Conservation (phyloP, 2,797 vertebrate species). For the Pristis pectinata region DNA sequence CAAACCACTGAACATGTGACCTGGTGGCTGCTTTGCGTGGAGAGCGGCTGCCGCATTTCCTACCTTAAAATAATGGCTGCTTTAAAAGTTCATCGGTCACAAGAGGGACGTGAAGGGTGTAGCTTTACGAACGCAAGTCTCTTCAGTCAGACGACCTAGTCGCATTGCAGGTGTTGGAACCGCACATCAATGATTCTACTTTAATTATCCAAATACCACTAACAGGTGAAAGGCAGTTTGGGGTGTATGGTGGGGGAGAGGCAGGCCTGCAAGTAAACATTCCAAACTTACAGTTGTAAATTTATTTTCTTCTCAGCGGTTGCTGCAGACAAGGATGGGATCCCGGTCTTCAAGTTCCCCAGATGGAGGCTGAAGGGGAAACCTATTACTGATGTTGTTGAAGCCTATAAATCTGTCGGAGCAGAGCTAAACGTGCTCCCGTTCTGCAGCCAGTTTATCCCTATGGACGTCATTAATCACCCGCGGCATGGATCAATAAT, state of each 20-base stretch:
- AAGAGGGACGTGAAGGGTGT: too few species aligned
- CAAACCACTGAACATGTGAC: too few species aligned
- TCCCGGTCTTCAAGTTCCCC: conserved; percentile 78
- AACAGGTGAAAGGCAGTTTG: too few species aligned
- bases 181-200: not conserved
- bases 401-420: conserved; percentile 69
- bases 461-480: conserved; percentile 74
- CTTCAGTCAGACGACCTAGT: not conserved
- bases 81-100: too few species aligned
- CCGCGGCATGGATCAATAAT: conserved; percentile 76
- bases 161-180: not conserved
- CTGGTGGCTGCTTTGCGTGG: too few species aligned
- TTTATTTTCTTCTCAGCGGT: conserved; percentile 56
- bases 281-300: not conserved
- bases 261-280: not conserved
- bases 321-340: conserved; percentile 76
- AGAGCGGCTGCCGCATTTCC: too few species aligned
- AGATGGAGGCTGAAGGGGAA: conserved; percentile 75
- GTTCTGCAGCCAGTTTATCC: conserved; percentile 81
- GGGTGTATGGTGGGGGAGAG: too few species aligned
- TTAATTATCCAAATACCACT: too few species aligned
- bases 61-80: too few species aligned
- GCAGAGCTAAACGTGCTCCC: conserved; percentile 80
- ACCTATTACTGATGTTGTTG: conserved; percentile 65
- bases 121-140: not conserved